These are phyloP conservation scores for Erithacus rubecula DNA, from an alignment of 2,797 vertebrate species.

Conservation along the genomic window DNA sequence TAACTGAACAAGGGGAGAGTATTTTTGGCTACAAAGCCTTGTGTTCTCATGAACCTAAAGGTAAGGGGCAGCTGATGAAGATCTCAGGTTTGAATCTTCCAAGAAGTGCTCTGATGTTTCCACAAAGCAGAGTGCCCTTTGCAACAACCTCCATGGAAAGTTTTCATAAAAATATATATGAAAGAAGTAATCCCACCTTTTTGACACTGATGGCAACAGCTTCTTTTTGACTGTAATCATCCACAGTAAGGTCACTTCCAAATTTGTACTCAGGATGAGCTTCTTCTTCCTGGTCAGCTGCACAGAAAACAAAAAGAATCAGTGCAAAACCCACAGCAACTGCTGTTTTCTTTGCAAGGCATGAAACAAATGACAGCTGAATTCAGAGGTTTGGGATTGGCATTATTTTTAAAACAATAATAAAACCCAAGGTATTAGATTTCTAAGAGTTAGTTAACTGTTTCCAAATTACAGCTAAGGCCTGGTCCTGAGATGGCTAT, in stretches of 20 bases:
- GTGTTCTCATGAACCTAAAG: background rate
- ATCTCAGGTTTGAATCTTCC: background rate
- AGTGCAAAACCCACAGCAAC: background rate
- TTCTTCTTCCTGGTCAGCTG: slow-evolving; percentile 89
- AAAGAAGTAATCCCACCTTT: slow-evolving; percentile 78
- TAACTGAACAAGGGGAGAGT: background rate
- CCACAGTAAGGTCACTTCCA: slow-evolving; percentile 82
- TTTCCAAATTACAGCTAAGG: background rate
- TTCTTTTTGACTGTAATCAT: slow-evolving; percentile 88
- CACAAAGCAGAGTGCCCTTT: background rate
- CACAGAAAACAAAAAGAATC: background rate
- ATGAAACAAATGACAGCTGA: background rate
- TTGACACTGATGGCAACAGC: slow-evolving; percentile 85
- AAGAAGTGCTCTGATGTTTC: background rate
- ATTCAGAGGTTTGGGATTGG: background rate
- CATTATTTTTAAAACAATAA: background rate
- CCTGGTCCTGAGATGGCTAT: background rate
- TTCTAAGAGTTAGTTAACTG: background rate
- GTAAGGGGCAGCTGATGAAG: background rate
- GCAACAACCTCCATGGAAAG: background rate
- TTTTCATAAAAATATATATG: background rate
- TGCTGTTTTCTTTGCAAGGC: background rate
- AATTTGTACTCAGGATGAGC: slow-evolving; percentile 89
- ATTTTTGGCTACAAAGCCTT: background rate
- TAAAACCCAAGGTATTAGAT: background rate